These are phyloP conservation scores for Callosobruchus maculatus DNA, from an alignment of 2,888 invertebrate species.

Conservation along the genomic window DNA sequence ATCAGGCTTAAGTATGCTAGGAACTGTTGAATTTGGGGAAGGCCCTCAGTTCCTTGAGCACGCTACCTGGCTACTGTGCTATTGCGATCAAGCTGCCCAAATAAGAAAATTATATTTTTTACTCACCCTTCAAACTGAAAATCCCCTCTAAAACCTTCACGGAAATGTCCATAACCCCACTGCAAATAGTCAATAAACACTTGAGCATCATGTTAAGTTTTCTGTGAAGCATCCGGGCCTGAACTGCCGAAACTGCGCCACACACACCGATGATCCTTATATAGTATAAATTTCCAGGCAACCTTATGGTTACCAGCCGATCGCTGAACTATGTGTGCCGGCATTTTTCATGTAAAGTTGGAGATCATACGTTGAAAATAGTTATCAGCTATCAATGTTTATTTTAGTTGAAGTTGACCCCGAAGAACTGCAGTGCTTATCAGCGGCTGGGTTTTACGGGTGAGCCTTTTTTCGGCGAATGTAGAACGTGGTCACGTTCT, in stretches of 20 bases:
- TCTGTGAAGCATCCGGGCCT: background rate
- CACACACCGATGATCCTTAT: background rate
- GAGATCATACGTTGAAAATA: background rate
- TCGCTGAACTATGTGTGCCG: background rate
- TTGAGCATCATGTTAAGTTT: background rate
- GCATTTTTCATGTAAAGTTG: background rate
- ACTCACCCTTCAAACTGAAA: background rate
- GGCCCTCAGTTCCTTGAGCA: too few species aligned
- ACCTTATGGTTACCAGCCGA: background rate
- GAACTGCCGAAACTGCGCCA: background rate
- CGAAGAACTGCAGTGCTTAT: background rate
- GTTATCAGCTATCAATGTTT: background rate
- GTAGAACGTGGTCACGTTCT: background rate
- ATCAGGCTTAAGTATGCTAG: too few species aligned
- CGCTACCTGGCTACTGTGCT: background rate
- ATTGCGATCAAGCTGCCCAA: too few species aligned
- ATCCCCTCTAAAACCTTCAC: background rate
- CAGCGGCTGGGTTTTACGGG: background rate
- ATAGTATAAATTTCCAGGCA: background rate
- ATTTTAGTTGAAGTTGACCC: background rate
- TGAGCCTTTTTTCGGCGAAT: background rate
- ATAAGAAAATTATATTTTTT: background rate
- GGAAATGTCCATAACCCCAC: slow-evolving; percentile 1
- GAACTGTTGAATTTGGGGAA: too few species aligned
- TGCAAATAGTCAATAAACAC: background rate